phyloP scores from a whole-genome alignment of 2,113 vertebrate species.

The Rousettus leschenaultii region DNA sequence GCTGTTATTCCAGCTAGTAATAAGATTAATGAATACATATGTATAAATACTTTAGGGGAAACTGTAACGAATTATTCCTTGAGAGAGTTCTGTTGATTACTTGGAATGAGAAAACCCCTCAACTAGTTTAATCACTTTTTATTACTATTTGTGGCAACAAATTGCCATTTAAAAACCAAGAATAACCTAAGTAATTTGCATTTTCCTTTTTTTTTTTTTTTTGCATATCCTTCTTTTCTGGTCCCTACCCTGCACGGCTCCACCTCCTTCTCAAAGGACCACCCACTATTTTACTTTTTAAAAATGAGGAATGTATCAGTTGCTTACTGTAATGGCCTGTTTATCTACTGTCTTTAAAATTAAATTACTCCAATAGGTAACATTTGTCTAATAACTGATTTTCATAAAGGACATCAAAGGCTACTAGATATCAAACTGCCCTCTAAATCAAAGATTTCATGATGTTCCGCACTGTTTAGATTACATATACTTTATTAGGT shows the following conservation, averaged over 20 bases:
- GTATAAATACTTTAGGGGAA: background rate
- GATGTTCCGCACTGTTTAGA: background rate
- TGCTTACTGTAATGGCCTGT: background rate
- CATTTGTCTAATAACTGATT: background rate
- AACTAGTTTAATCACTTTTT: background rate
- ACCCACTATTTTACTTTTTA: background rate
- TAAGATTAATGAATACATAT: background rate
- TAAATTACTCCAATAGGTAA: background rate
- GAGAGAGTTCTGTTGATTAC: background rate
- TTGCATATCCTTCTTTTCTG: background rate
- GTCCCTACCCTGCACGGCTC: background rate
- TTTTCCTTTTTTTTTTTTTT: background rate
- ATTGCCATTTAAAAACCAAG: background rate
- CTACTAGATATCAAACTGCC: background rate
- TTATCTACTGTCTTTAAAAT: background rate
- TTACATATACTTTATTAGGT: background rate
- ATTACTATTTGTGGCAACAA: background rate
- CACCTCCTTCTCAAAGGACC: background rate
- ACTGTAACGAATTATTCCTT: background rate
- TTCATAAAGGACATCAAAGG: background rate
- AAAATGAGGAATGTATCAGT: background rate
- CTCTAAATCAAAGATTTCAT: background rate
- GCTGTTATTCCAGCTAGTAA: background rate
- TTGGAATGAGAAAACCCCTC: background rate
- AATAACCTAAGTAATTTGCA: background rate